phyloP scores from a whole-genome alignment of 2,888 invertebrate genomes.

The Megaustenia siamemsis region DNA sequence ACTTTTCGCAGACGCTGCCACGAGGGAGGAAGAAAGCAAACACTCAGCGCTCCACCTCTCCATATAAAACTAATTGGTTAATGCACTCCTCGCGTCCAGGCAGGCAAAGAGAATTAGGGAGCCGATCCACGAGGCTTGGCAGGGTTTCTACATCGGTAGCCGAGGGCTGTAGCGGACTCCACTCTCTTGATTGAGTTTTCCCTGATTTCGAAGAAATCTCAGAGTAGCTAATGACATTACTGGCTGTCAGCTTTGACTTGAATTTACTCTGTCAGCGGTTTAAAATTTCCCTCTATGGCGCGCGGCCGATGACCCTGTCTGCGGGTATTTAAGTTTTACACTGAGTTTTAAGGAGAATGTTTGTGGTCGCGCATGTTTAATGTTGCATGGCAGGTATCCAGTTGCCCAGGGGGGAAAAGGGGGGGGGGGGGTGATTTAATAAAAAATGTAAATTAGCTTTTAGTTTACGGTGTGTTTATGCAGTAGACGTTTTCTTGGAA shows the following conservation, averaged over 20 bases:
- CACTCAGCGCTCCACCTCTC: not conserved
- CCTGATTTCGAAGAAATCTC: constrained; percentile 45
- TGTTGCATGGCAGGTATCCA: too few relatives aligned
- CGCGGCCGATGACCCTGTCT: not conserved
- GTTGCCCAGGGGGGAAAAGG: too few relatives aligned
- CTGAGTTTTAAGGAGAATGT: not conserved
- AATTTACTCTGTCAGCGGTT: constrained; percentile 54
- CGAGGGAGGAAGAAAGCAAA: not conserved
- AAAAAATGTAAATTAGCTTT: too few relatives aligned
- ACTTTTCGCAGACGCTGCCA: not conserved
- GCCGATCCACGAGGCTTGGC: not conserved
- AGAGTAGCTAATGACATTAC: constrained; percentile 47
- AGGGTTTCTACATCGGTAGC: constrained; percentile 12
- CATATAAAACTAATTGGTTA: constrained; percentile 47
- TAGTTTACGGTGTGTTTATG: too few relatives aligned
- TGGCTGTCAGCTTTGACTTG: constrained; percentile 50
- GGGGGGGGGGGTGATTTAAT: too few relatives aligned
- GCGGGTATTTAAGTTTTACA: not conserved
- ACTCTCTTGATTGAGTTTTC: constrained; percentile 49
- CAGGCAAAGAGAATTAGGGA: constrained; percentile 46
- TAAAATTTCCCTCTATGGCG: constrained; percentile 28
- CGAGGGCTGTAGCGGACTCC: constrained; percentile 34
- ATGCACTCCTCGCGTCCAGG: constrained; percentile 40
- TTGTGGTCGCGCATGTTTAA: too few relatives aligned
- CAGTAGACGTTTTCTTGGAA: too few relatives aligned